Evolutionary conservation across 2,888 invertebrate species (phyloP), one percentile per base, ranked within the genome.

Genomic region (Drosophila paramelanica): DNA sequence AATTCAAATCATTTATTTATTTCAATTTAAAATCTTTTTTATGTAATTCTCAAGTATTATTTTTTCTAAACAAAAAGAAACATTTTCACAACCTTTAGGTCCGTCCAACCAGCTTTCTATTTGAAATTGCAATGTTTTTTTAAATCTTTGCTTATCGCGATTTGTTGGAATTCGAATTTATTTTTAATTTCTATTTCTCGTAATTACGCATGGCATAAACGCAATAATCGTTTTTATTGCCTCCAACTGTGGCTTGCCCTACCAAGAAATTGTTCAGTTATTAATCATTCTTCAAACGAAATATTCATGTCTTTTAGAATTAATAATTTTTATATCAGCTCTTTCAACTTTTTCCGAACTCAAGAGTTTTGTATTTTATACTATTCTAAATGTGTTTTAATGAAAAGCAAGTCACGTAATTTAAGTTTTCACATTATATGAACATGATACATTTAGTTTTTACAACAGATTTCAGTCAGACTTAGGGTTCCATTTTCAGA

Each of bases 331-430:
- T 8, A 10, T 0, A 10, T 25, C 13, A 42, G 2, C 13, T 41
- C 17, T 13, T 20, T 36, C 14, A 31, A 31, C 31, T 5, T 52
- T 41, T 53, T 5, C 11, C 13, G 17, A 20, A 31, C 20, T 27
- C 25, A 33, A 23, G n/a, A 14, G 38, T 2, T 20, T 25, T 31
- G 20, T 43, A 17, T 17, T 64, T 47, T 51, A 17, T 8, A 17
- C 27, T 41, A 41, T 17, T 38, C 13, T 49, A 38, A 3, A 43
- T 45, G 70, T 60, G 66, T 73, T 61, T 75, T 60, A 57, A 57
- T 41, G 8, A 31, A 53, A 45, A 47, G 38, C 58, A 73, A 77
- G 77, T 77, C 78, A 77, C 61, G 50, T 73, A 77, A 47, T 36
- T 52, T 73, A 73, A 70, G 70, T 55, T 41, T 45, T 39, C 42